Conservation (phyloP, 2,888 invertebrate species). For the Sinopyrophorus schimmeli region DNA sequence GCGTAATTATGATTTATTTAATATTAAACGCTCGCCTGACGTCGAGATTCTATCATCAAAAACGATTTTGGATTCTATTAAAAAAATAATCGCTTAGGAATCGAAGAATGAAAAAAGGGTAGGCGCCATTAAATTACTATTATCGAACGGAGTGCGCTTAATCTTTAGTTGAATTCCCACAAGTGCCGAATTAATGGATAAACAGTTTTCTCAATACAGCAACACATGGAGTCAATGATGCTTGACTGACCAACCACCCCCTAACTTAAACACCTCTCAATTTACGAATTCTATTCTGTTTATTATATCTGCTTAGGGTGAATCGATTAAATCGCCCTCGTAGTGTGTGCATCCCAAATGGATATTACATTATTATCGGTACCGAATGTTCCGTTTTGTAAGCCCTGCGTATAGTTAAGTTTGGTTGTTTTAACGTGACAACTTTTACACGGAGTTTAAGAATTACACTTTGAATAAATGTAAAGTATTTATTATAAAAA, state of each 20-base stretch:
- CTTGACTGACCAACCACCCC: conserved; percentile 28
- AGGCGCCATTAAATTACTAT: conserved; percentile 3
- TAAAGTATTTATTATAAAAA: no score
- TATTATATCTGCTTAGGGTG: conserved; percentile 7
- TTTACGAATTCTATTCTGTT: conserved; percentile 6
- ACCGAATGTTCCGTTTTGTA: conserved; percentile 8
- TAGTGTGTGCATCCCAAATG: conserved; percentile 16
- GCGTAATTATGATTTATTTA: no score
- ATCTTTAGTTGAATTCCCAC: conserved; percentile 19
- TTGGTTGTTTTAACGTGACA: no score
- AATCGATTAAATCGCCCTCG: conserved; percentile 10
- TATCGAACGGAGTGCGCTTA: neutral
- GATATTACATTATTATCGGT: conserved; percentile 26
- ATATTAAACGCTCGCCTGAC: no score
- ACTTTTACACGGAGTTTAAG: no score
- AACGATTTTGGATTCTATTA: no score
- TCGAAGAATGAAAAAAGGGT: no score
- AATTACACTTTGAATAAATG: no score
- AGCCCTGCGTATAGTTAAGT: no score
- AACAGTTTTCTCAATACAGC: conserved; percentile 28
- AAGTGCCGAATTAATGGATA: conserved; percentile 27
- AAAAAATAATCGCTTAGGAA: no score
- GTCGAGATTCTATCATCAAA: no score
- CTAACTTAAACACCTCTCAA: conserved; percentile 7
- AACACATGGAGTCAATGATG: conserved; percentile 33